Percentiles rank a stretch among this genome's conserved stretches.
phyloP scores from a whole-genome alignment of 2,113 vertebrate genomes.

The Poeciliopsis occidentalis region DNA sequence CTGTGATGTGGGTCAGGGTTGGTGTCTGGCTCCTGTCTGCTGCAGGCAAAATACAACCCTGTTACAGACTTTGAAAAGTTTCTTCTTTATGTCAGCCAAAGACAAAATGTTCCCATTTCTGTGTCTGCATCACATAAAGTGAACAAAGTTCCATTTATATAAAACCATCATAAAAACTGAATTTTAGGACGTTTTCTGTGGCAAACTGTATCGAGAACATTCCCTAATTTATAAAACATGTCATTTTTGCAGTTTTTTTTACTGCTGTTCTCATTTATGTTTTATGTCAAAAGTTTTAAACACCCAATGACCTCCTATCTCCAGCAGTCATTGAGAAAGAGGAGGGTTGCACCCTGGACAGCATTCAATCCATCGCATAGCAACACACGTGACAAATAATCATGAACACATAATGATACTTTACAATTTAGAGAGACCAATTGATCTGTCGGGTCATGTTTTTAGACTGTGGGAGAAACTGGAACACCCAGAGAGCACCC shows the following conservation, averaged over 20 bases:
- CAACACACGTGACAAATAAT: no score
- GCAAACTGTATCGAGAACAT: not conserved
- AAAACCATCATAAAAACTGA: not conserved
- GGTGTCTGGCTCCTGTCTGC: not conserved
- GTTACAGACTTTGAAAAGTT: not conserved
- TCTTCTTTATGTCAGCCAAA: not conserved
- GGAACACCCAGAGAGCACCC: no score
- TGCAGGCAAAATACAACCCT: not conserved
- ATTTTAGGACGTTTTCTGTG: not conserved
- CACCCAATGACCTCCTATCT: no score
- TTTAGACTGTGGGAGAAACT: no score
- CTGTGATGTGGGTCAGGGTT: not conserved
- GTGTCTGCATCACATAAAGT: not conserved
- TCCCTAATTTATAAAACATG: not conserved
- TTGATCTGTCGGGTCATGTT: no score
- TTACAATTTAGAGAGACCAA: no score
- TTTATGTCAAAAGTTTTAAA: no score
- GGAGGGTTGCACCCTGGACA: no score
- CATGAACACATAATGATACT: no score
- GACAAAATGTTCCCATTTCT: not conserved
- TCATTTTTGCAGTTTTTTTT: not conserved
- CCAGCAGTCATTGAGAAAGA: no score
- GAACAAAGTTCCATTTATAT: not conserved
- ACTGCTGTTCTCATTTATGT: no score
- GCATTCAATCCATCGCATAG: no score